A percentile compares a stretch with the other conserved stretches of the same genome.
phyloP scores from a whole-genome alignment of 2,113 vertebrate genomes.

The Mandrillus leucophaeus region DNA sequence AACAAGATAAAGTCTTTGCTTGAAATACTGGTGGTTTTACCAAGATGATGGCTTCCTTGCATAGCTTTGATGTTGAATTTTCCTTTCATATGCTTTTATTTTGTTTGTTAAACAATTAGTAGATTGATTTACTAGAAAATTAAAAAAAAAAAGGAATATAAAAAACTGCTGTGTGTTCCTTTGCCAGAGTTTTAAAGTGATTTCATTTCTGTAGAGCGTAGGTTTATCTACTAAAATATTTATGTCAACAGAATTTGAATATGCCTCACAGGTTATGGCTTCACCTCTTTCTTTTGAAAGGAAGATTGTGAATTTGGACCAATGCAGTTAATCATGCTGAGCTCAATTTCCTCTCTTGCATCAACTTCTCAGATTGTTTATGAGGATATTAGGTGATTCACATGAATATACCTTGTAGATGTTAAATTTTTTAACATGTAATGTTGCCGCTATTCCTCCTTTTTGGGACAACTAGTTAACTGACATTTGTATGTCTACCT shows the following conservation, averaged over 20 bases:
- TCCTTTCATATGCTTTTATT: background rate
- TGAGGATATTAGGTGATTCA: background rate
- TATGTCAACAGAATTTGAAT: background rate
- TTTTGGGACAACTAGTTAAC: background rate
- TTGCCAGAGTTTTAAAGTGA: background rate
- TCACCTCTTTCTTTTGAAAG: too few species aligned
- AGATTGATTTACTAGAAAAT: background rate
- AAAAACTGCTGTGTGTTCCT: background rate
- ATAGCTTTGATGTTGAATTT: background rate
- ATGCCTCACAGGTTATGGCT: background rate
- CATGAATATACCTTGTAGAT: background rate
- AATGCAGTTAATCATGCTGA: background rate
- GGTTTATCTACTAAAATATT: background rate
- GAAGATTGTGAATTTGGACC: background rate
- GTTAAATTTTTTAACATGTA: background rate
- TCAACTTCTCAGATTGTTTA: background rate
- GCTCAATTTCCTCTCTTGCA: background rate
- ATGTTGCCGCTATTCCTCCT: background rate
- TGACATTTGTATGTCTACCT: background rate
- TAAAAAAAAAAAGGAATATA: too few species aligned
- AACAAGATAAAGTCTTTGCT: background rate
- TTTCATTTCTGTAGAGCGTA: background rate
- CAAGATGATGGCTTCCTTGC: background rate
- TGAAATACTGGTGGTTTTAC: background rate
- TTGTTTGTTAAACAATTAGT: background rate